A percentile compares a stretch with the other conserved stretches of the same genome.
These are phyloP conservation scores for Syrista parreyssii DNA, from an alignment of 2,888 invertebrate species.

Conservation along the genomic window DNA sequence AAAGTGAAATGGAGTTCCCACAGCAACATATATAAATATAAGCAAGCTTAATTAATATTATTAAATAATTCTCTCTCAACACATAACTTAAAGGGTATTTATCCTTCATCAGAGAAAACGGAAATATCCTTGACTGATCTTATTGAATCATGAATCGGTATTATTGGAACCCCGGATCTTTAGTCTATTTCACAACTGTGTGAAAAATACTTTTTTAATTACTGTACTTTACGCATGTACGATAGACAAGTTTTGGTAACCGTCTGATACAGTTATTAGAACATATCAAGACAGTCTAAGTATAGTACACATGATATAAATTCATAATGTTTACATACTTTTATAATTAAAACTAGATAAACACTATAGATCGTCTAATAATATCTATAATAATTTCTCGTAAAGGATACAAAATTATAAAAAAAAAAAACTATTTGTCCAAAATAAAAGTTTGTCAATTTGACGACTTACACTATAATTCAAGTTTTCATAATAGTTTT, in stretches of 20 bases:
- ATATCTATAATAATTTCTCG: neutral
- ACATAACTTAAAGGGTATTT: neutral
- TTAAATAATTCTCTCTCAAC: neutral
- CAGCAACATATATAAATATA: neutral
- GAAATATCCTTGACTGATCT: neutral
- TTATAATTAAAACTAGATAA: neutral
- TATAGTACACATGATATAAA: neutral
- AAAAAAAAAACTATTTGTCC: neutral
- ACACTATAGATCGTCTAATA: too few species aligned
- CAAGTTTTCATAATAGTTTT: neutral
- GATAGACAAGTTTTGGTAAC: too few species aligned
- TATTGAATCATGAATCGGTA: neutral
- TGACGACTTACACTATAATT: neutral
- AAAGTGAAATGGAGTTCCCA: neutral
- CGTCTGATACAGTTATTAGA: too few species aligned
- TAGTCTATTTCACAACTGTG: neutral
- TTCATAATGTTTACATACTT: neutral
- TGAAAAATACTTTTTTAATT: neutral
- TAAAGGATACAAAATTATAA: neutral
- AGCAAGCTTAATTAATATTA: neutral
- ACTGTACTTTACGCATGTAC: neutral
- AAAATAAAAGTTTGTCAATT: neutral
- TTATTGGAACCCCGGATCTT: neutral
- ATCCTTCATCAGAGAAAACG: neutral
- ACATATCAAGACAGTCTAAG: too few species aligned